These are phyloP conservation scores for Phylloscopus collybita DNA, from an alignment of 2,797 vertebrate genomes.

Conservation along the genomic window DNA sequence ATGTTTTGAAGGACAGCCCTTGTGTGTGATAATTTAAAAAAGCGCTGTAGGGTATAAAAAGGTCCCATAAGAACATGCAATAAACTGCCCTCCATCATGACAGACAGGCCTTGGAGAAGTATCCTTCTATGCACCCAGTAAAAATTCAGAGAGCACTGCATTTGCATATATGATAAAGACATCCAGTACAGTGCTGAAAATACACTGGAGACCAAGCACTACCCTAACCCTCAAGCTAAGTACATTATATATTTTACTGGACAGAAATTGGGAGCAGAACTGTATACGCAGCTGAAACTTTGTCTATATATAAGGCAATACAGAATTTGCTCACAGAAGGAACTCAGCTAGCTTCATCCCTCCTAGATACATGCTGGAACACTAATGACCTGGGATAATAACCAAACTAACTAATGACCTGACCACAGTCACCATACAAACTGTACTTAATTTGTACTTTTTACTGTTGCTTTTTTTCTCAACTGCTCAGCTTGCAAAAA, in stretches of 20 bases:
- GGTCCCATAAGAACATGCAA: not conserved
- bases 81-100: not conserved
- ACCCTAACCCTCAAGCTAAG: not conserved
- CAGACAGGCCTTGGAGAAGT: not conserved
- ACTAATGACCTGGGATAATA: not conserved
- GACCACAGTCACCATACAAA: not conserved
- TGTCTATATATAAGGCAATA: not conserved
- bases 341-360: not conserved
- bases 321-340: not conserved
- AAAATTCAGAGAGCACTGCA: not conserved
- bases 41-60: not conserved
- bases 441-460: not conserved
- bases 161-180: not conserved
- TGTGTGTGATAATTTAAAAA: not conserved
- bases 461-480: not conserved
- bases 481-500: not conserved
- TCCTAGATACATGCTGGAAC: not conserved
- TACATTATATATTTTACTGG: not conserved
- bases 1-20: not conserved
- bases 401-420: not conserved
- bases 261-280: not conserved
- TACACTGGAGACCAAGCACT: not conserved
- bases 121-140: not conserved
- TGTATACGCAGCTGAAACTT: not conserved
- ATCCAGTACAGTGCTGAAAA: not conserved